These are phyloP conservation scores for Rhinoraja longicauda DNA, from an alignment of 2,797 vertebrate genomes.

Conservation along the genomic window DNA sequence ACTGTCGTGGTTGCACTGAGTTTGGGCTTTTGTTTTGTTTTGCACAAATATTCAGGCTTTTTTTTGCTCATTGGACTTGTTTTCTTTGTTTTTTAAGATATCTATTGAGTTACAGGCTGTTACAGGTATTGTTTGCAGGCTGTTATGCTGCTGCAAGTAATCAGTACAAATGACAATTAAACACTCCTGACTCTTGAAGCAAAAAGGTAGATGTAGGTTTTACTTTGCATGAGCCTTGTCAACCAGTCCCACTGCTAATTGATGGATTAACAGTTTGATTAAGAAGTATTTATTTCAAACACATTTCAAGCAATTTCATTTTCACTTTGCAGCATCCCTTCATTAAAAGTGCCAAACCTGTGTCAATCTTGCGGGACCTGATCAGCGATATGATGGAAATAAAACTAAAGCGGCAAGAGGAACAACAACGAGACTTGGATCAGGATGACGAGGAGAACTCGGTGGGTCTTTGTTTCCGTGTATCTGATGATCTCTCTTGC, in stretches of 20 bases:
- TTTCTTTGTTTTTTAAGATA: too few relatives aligned
- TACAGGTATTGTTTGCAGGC: too few relatives aligned
- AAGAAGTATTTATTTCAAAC: neutral
- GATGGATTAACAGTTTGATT: neutral
- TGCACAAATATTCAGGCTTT: too few relatives aligned
- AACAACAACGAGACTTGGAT: conserved; percentile 76
- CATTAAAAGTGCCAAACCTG: conserved; percentile 80
- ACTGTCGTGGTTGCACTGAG: too few relatives aligned
- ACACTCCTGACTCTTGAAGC: neutral
- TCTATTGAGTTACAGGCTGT: too few relatives aligned
- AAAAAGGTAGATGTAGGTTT: neutral
- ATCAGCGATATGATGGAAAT: conserved; percentile 89
- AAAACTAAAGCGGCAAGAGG: conserved; percentile 77
- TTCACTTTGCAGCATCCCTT: conserved; percentile 70
- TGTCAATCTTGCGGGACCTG: conserved; percentile 71
- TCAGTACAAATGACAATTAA: too few relatives aligned
- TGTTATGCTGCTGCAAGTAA: too few relatives aligned
- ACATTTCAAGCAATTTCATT: neutral
- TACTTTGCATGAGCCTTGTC: too few relatives aligned
- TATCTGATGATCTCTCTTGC: neutral
- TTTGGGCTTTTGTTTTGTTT: too few relatives aligned
- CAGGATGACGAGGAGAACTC: conserved; percentile 86
- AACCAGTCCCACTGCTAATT: neutral
- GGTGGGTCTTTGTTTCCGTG: conserved; percentile 55
- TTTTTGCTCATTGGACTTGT: too few relatives aligned